These are phyloP conservation scores for Dicranocentrus wangi DNA, from an alignment of 2,888 invertebrate genomes.

Conservation along the genomic window DNA sequence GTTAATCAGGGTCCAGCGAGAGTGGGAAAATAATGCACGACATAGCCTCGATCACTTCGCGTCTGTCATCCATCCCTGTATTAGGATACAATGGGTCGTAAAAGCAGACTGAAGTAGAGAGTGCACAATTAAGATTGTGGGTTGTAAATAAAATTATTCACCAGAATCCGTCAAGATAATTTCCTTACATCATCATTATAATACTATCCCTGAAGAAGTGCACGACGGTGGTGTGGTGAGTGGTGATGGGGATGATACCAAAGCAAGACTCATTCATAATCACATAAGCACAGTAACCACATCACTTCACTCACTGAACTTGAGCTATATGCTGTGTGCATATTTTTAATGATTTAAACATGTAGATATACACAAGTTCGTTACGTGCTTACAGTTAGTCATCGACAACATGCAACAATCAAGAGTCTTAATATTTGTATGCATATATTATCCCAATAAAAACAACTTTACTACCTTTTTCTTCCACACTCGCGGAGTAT, in stretches of 20 bases:
- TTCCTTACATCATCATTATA: constrained; percentile 23
- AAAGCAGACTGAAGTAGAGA: constrained; percentile 20
- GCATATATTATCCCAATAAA: constrained; percentile 15
- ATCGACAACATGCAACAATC: constrained; percentile 39
- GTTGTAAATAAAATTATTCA: constrained; percentile 48
- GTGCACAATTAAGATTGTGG: constrained; percentile 35
- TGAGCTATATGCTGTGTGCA: background rate
- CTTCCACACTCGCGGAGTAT: background rate
- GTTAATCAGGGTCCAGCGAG: constrained; percentile 31
- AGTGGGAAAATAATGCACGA: constrained; percentile 29
- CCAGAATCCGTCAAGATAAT: constrained; percentile 48
- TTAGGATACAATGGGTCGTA: constrained; percentile 34
- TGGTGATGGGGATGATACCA: too few species aligned
- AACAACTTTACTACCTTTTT: constrained; percentile 32
- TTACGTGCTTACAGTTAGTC: background rate
- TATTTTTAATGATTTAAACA: background rate
- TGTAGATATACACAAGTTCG: too few species aligned
- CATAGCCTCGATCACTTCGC: too few species aligned
- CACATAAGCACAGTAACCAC: background rate
- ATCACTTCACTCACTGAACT: background rate
- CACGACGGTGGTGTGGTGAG: background rate
- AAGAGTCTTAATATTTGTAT: constrained; percentile 12
- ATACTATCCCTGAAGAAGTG: background rate
- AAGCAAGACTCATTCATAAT: constrained; percentile 9
- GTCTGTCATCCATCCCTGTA: background rate